These are phyloP conservation scores for Zaprionus camerounensis DNA, from an alignment of 1,140 invertebrate species.

Conservation along the genomic window DNA sequence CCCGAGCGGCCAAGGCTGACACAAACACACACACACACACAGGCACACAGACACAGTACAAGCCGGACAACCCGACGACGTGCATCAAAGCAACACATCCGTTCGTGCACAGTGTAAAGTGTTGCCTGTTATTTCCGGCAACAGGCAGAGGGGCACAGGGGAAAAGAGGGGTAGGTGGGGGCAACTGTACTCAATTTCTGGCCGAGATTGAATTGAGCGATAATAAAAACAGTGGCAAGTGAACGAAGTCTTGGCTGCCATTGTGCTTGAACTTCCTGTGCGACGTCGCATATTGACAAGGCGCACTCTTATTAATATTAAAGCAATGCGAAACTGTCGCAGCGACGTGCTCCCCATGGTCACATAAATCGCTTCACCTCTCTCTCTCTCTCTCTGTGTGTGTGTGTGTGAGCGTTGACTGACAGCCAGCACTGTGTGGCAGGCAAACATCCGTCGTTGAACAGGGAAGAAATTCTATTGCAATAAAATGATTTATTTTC, in stretches of 20 bases:
- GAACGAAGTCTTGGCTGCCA: background rate
- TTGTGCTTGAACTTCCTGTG: constrained; percentile 63
- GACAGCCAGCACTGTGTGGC: constrained; percentile 18
- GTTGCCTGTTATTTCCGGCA: constrained; percentile 71
- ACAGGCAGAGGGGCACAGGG: background rate
- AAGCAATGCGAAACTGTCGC: constrained; percentile 60
- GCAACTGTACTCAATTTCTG: constrained; percentile 5
- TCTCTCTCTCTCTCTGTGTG: background rate
- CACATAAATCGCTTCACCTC: constrained; percentile 62
- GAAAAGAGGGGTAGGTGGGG: background rate
- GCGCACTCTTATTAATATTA: constrained; percentile 75
- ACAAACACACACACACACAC: constrained; percentile 26
- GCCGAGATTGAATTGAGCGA: constrained; percentile 69
- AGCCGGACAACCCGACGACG: constrained; percentile 26
- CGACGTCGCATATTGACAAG: constrained; percentile 68
- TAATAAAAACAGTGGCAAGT: constrained; percentile 62
- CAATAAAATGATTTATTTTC: constrained; percentile 81
- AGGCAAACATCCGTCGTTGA: constrained; percentile 46
- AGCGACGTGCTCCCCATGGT: constrained; percentile 57
- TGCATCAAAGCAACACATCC: constrained; percentile 57
- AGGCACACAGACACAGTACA: background rate
- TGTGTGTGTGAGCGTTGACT: background rate
- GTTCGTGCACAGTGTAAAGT: constrained; percentile 44
- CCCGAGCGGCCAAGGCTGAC: constrained; percentile 8
- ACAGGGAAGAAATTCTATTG: constrained; percentile 67